Base-by-base conservation (phyloP, 2,888 invertebrate genomes). In the Euspilapteryx auroguttella region DNA sequence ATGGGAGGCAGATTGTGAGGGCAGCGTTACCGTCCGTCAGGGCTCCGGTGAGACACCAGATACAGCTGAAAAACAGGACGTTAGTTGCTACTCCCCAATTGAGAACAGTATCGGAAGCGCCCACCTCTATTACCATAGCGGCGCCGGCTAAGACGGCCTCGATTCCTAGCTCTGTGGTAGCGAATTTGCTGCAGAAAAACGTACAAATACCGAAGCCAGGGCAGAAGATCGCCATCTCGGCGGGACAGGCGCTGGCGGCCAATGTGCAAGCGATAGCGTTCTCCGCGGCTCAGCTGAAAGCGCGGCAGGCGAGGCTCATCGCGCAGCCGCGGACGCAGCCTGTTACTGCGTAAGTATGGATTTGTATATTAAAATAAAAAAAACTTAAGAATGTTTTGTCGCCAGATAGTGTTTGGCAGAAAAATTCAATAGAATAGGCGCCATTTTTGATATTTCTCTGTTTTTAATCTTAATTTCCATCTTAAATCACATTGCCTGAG, bases 251-350 rank as follows among this genome's bases (percentile, higher is more conserved):
- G 31, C 32, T 57, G 30, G 44, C 56, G 17, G 62, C 57, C 3
- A 58, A 58, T 33, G 55, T 64, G 29, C 66, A 63, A 30, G 61
- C 64, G 10, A 55, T 66, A n/a, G 62, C 64, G 10, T 56, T 66
- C 36, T 45, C 52, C 3, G 46, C 55, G 9, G 51, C 64, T 24
- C 66, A 63, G 39, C 38, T 64, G 24, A 58, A 58, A 38, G 59
- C 58, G 28, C 24, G 64, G 1, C 59, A 56, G 40, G 54, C 61
- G 1, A 30, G 63, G 25, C 46, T 62, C 9, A 46, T 55, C 14
- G 42, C 55, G 15, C 58, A 53, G 37, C 44, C 57, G 6, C 30
- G 56, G 2, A 39, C 54, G 1, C 30, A 44, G 29, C 51, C 61
- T 0, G 39, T 44, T n/a, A n/a, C n/a, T 2, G 45, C 54, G 59